Base-by-base conservation (phyloP, 2,888 invertebrate genomes). In the Drosophila differens region DNA sequence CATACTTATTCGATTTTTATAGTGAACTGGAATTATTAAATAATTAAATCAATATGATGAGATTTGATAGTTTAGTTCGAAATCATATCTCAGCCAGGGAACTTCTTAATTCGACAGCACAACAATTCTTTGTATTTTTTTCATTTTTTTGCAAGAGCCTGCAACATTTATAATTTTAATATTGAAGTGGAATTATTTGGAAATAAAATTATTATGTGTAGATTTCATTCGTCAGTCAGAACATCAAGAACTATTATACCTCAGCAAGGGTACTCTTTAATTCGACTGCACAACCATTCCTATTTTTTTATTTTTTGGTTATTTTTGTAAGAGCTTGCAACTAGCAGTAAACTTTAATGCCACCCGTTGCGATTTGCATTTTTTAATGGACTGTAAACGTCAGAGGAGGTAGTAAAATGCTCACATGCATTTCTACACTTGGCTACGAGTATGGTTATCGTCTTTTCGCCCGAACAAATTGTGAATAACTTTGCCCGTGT, bases 341-440 rank as follows among this genome's bases (percentile, higher is more conserved):
- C 58, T 54, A 65, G 33, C 61, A 61, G 41, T 41, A 66, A 75
- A 69, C 32, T 68, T 71, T 60, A 66, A 70, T 62, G 78, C 75
- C 74, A 68, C 61, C 54, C 57, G 44, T n/a, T 70, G 59, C 41
- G 73, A 76, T 84, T 82, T 85, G 74, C 82, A 86, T 82, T 82
- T 87, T 89, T 81, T 84, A 89, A 89, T 82, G 85, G 81, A 81
- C 87, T 68, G 82, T 84, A 81, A 84, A 76, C 76, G 70, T 57
- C 41, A 41, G 58, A 72, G 54, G 59, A 30, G 35, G 16, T 10
- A 30, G 53, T 53, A 59, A 58, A 77, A 70, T 71, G 52, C 53
- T 57, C 76, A 69, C 55, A 68, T 78, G 75, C 75, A 76, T 76
- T 58, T 63, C 41, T 9, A 37, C 53, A 33, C 59, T 44, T 68